A percentile compares a stretch with the other conserved stretches of the same genome.
Conservation (phyloP, 1,140 invertebrate species). For the Drosophila pruinosa region DNA sequence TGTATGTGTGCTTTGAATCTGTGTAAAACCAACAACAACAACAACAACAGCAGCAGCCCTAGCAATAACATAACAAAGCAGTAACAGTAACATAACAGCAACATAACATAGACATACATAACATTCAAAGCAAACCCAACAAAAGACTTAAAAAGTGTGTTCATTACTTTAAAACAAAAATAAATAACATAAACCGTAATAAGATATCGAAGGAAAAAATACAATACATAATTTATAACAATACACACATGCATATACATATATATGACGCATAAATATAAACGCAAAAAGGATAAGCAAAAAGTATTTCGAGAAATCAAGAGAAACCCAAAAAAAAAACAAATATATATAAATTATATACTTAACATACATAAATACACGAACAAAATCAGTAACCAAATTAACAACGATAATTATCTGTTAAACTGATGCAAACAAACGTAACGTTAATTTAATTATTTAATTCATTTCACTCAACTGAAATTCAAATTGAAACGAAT, state of each 20-base stretch:
- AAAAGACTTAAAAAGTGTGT: constrained; percentile 75
- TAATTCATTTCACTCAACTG: constrained; percentile 13
- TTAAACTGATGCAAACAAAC: constrained; percentile 26
- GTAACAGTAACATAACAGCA: constrained; percentile 26
- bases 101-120: constrained; percentile 33
- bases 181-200: constrained; percentile 29
- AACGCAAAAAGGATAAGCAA: constrained; percentile 4
- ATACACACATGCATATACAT: constrained; percentile 17
- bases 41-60: constrained; percentile 8
- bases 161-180: constrained; percentile 74
- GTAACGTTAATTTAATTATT: constrained; percentile 11
- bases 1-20: background rate
- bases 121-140: constrained; percentile 51
- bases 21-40: too few relatives aligned
- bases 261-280: constrained; percentile 1
- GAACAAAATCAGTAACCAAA: constrained; percentile 40
- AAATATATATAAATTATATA: background rate
- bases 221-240: constrained; percentile 30
- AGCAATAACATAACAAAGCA: constrained; percentile 29
- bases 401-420: constrained; percentile 37
- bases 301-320: constrained; percentile 13
- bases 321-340: constrained; percentile 20
- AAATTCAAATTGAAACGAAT: too few relatives aligned
- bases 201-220: constrained; percentile 17
- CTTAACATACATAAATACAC: constrained; percentile 11